Evolutionary conservation across 2,888 invertebrate species (phyloP), one percentile per base, ranked within the genome.

Genomic region (Anodontia alba): DNA sequence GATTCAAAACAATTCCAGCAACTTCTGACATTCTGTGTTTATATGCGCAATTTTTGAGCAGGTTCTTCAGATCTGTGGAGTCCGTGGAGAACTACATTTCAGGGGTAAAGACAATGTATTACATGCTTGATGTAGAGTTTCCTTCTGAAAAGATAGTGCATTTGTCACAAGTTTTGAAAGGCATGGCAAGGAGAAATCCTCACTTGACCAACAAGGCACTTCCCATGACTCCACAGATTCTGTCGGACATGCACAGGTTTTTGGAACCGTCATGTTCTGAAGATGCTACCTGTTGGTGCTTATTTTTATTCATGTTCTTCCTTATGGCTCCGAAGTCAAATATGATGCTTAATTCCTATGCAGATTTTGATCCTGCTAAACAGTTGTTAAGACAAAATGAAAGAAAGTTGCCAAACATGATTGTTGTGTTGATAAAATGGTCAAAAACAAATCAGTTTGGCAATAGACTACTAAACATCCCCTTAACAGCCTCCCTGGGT

Each of bases 211-310:
- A 36, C 10, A 29, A 36, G 23, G 49, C 49, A 10, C 23, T 49
- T 17, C 67, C 67, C 10, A 31, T 67, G 3, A 67, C 67, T 26
- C 42, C 67, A n/a, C 38, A 67, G n/a, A 67, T 67, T 67, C 33
- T 67, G 29, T 26, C 5, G 66, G 36, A 66, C 26, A 66, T 66
- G 66, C 23, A 8, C 20, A 10, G 3, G 5, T 36, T 29, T 67
- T 12, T 67, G n/a, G 36, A 36, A 5, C 1, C 29, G 12, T 12
- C 33, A 12, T 15, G 3, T 3, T 10, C 67, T 23, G 7, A 36
- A 10, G 67, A 67, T 67, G 67, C 67, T 8, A n/a, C 10, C 36
- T 36, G 1, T 36, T 67, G 67, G 67, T 67, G 67, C 36, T 3
- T 36, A 8, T 67, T 67, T 23, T 67, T 36, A 38, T 67, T 67